Evolutionary conservation across 2,888 invertebrate genomes (phyloP), one percentile per base, ranked within the genome.

Genomic region (Pomacea canaliculata): DNA sequence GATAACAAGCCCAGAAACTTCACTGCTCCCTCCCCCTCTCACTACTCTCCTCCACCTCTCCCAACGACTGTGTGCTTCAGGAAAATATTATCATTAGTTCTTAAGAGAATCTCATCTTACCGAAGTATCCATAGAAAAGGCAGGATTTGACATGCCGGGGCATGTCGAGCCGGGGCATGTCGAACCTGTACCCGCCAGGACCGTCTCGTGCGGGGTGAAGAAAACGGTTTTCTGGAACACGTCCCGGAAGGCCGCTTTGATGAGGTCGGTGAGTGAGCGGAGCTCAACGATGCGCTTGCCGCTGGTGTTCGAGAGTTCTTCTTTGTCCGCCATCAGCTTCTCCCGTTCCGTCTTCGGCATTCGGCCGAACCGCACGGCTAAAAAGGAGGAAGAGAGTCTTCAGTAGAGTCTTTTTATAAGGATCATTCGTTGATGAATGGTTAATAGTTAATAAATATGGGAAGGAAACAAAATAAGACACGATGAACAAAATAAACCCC

Each of bases 331-430:
- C n/a, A 86, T 76, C 71, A 88, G 80, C 70, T 88, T 88, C 74
- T 88, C 87, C 46, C 88, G 79, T 49, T 88, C 88, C 0, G 83
- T 83, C 81, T 88, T 88, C 19, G 88, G 87, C 88, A 88, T 88
- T 70, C 88, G 78, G 19, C 88, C 88, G 83, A 88, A 88, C 13
- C 88, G 79, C 1, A 88, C 88, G 76, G 88, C 88, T 88, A 63
- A 63, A 19, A 18, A 1, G 27, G 63, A 19, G 27, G 1, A 56
- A 37, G 37, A 37, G 37, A 37, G 23, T 23, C 23, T 23, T 23
- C 23, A 51, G 51, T 12, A 68, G 1, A 37, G 37, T 37, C 3
- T 37, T 37, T 37, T 37, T 1, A 37, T 37, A 1, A 0, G 37
- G 37, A 37, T 1, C 5, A 37, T 37, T 5, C 37, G 4, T 5